A percentile compares a stretch with the other conserved stretches of the same genome.
Evolutionary conservation across 2,113 vertebrate species (phyloP).

Genomic region (Uria lomvia): DNA sequence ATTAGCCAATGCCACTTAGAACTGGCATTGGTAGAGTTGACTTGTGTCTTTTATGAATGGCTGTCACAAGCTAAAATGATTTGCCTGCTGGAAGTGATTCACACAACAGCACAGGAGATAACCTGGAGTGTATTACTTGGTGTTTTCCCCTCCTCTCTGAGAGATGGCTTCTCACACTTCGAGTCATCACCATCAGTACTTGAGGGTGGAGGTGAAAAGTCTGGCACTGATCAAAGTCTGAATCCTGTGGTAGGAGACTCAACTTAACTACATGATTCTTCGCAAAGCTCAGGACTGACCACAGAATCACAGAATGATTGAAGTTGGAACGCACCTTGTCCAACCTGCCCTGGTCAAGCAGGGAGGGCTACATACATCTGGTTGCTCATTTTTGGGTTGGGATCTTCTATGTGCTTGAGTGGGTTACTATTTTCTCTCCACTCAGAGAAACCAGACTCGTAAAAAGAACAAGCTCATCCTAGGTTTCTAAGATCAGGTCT

Average conservation of each 20-base stretch:
- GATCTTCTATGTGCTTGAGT: background rate
- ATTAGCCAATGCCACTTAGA: background rate
- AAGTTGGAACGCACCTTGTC: background rate
- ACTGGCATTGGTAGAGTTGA: background rate
- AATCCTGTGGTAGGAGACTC: background rate
- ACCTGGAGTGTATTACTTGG: background rate
- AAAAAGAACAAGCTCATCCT: background rate
- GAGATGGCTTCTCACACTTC: background rate
- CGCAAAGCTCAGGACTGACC: background rate
- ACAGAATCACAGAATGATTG: background rate
- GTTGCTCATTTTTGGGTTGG: background rate
- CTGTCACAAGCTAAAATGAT: background rate
- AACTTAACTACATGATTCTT: background rate
- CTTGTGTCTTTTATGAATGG: background rate
- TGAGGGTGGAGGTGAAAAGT: background rate
- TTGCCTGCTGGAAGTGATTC: background rate
- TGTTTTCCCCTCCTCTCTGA: background rate
- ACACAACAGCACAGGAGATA: background rate
- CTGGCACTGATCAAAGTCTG: background rate
- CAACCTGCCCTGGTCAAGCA: background rate
- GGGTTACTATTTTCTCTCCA: background rate
- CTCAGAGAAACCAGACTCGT: background rate
- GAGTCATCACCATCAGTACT: background rate
- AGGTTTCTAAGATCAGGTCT: background rate
- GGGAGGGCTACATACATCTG: background rate